phyloP scores from a whole-genome alignment of 2,113 vertebrate genomes.

The Proterorhinus semilunaris region DNA sequence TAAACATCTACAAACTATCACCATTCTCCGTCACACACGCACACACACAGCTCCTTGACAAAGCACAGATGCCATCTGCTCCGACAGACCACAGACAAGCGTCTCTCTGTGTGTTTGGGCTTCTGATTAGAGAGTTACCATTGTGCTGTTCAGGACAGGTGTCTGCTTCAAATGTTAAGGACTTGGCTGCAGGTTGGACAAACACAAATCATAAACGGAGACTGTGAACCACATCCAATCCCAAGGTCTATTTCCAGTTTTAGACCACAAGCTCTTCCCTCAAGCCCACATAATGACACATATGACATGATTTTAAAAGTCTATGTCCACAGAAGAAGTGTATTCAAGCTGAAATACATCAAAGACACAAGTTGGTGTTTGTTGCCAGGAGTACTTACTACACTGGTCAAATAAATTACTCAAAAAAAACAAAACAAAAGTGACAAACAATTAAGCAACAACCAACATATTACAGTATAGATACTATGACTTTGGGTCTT shows the following conservation, averaged over 20 bases:
- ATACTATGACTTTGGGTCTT: neutral
- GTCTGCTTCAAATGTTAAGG: slow-evolving; percentile 45
- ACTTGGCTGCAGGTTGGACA: slow-evolving; percentile 25
- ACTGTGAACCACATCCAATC: slow-evolving; percentile 65
- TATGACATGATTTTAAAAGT: neutral
- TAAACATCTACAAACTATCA: slow-evolving; percentile 35
- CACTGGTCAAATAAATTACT: too few relatives aligned
- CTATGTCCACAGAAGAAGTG: neutral
- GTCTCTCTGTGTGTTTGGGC: slow-evolving; percentile 50
- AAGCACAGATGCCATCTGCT: slow-evolving; percentile 59
- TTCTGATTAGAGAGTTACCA: slow-evolving; percentile 38
- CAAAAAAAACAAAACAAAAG: neutral
- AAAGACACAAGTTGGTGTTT: neutral
- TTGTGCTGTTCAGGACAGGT: slow-evolving; percentile 51
- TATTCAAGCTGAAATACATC: neutral
- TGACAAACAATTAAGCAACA: neutral
- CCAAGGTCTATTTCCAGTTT: neutral
- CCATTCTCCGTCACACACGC: neutral
- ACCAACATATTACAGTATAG: neutral
- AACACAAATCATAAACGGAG: slow-evolving; percentile 3
- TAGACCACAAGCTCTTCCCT: neutral
- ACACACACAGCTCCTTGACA: slow-evolving; percentile 22
- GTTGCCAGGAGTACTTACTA: neutral
- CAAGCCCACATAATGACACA: slow-evolving; percentile 34
- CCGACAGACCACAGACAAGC: slow-evolving; percentile 42